Evolutionary conservation across 92 coral and sea anemone genomes (phyloP), one percentile per base, ranked within the genome.

Genomic region (Porites rus): DNA sequence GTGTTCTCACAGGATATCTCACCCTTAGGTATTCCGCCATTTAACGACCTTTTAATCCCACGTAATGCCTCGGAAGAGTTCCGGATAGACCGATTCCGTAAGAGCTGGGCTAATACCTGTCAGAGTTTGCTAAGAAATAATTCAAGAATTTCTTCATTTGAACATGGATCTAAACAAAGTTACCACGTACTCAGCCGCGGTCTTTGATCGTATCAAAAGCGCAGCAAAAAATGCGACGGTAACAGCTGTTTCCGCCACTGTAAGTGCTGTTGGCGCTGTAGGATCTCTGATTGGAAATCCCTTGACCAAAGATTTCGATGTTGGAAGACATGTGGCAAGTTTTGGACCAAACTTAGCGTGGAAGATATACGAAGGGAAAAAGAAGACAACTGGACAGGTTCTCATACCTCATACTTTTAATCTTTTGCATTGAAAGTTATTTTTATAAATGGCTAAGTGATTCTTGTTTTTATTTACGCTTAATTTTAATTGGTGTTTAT

Each of bases 261-360:
- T 93, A 18, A 92, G 91, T 68, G 99, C 96, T 18, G 96, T 94
- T 1, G 97, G 98, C 11, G 94, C 97, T 13, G 97, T 96, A 8
- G 91, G 95, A 21, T 94, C 99, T 7, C 86, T 97, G 25, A 90
- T 97, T 56, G 99, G 99, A 53, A 97, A 97, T 75, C 98, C 98
- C 6, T 84, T 97, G 38, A 93, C 97, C 17, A 94, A 96, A 72
- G 99, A 97, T 63, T 97, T 91, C 69, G 99, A 97, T 20, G 92
- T 93, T 50, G 95, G 94, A 16, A 85, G 88, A 51, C 99, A 97
- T 82, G 92, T 93, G 67, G 98, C 97, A 66, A 97, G 98, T 85
- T 97, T 94, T 91, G 99, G 99, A 10, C 99, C 99, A 4, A 96
- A 96, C 83, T 79, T 92, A 82, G 95, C 92, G 20, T 97, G 99